phyloP scores from a whole-genome alignment of 2,888 invertebrate genomes.

The Arge pagana region DNA sequence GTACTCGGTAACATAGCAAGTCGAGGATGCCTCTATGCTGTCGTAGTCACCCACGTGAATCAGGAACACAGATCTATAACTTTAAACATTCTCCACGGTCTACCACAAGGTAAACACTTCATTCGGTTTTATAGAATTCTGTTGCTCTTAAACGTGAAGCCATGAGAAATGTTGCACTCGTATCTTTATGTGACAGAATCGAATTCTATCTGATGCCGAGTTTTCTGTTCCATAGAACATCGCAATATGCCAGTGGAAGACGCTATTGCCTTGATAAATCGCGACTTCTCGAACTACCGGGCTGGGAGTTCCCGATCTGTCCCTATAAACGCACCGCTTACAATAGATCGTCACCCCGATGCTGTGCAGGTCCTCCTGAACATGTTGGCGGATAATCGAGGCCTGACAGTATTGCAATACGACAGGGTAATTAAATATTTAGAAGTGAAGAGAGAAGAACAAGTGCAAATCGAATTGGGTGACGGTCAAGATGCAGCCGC shows the following conservation, averaged over 20 bases:
- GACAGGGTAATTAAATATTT: conserved; percentile 76
- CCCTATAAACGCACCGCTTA: conserved; percentile 60
- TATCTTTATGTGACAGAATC: no score
- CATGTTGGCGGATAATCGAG: conserved; percentile 80
- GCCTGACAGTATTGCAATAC: conserved; percentile 77
- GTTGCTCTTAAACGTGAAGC: no score
- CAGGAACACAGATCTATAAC: conserved; percentile 86
- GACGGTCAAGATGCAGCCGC: conserved; percentile 64
- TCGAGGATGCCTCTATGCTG: conserved; percentile 87
- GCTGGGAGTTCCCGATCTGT: conserved; percentile 63
- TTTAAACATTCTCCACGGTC: conserved; percentile 86
- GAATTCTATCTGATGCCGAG: no score
- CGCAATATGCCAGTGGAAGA: conserved; percentile 96
- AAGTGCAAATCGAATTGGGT: conserved; percentile 75
- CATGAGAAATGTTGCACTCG: no score
- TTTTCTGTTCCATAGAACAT: conserved; percentile 70
- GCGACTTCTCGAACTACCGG: conserved; percentile 71
- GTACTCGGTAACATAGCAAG: conserved; percentile 86
- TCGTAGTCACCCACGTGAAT: conserved; percentile 84
- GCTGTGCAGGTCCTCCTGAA: conserved; percentile 64
- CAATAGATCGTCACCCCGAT: conserved; percentile 58
- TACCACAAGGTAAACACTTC: conserved; percentile 75
- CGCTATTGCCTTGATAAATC: conserved; percentile 77
- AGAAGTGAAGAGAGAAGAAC: conserved; percentile 74
- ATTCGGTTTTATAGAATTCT: not conserved